A percentile compares a stretch with the other conserved stretches of the same genome.
Evolutionary conservation across 2,888 invertebrate genomes (phyloP).

Genomic region (Cryptocephalus moraei): DNA sequence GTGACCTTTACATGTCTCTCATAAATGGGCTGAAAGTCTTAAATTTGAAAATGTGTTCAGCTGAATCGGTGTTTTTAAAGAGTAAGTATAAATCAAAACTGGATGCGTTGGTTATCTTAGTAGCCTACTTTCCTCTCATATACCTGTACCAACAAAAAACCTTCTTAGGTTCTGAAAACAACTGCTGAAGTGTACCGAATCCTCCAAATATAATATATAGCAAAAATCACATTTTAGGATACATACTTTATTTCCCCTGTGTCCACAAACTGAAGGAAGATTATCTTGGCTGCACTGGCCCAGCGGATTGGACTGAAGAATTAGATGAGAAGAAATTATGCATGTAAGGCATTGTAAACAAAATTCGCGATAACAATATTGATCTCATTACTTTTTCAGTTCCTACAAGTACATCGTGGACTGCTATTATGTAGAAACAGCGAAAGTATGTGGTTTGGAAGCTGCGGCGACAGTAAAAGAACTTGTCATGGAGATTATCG

Average conservation of each 20-base stretch:
- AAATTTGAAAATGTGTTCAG: conserved; percentile 32
- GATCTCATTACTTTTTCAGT: conserved; percentile 23
- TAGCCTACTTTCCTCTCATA: too few relatives aligned
- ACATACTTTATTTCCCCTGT: conserved; percentile 10
- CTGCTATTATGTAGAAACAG: conserved; percentile 43
- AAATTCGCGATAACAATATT: neutral
- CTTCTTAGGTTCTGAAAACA: too few relatives aligned
- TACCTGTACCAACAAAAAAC: neutral
- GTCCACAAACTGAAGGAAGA: conserved; percentile 39
- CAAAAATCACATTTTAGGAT: conserved; percentile 16
- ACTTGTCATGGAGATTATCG: conserved; percentile 26
- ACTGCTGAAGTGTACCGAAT: too few relatives aligned
- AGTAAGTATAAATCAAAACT: neutral
- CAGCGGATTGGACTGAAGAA: conserved; percentile 46
- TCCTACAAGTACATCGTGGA: conserved; percentile 40
- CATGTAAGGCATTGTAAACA: conserved; percentile 24
- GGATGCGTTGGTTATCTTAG: too few relatives aligned
- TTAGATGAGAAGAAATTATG: conserved; percentile 36
- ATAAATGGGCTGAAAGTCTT: conserved; percentile 37
- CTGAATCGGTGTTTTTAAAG: conserved; percentile 3
- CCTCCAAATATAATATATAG: too few relatives aligned
- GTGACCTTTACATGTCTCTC: conserved; percentile 41
- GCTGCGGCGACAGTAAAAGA: conserved; percentile 36
- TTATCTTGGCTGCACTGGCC: conserved; percentile 42
- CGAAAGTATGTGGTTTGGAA: conserved; percentile 41